A percentile compares a stretch with the other conserved stretches of the same genome.
Conservation (phyloP, 2,888 invertebrate species). For the Strigamia crassipes region DNA sequence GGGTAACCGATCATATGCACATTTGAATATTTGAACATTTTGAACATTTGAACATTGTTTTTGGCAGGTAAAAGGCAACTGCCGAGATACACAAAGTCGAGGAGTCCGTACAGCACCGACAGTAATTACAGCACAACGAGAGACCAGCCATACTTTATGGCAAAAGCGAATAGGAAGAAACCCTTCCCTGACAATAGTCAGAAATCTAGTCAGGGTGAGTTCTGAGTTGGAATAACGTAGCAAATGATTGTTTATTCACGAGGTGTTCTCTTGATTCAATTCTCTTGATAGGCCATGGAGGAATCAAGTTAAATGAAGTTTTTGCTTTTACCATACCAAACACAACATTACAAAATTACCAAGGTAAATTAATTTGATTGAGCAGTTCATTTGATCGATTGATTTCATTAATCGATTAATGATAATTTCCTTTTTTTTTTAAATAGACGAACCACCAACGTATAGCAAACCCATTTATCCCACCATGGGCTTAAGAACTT, state of each 20-base stretch:
- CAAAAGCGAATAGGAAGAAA: slow-evolving; percentile 48
- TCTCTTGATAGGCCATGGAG: slow-evolving; percentile 47
- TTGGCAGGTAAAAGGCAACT: neutral
- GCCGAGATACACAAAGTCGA: slow-evolving; percentile 51
- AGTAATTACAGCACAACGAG: slow-evolving; percentile 58
- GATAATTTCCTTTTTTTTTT: neutral
- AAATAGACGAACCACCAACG: slow-evolving; percentile 15
- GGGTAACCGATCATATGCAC: no score
- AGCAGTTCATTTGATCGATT: no score
- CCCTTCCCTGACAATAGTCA: slow-evolving; percentile 24
- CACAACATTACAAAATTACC: slow-evolving; percentile 1
- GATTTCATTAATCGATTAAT: neutral
- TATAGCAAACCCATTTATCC: slow-evolving; percentile 37
- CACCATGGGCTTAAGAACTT: neutral
- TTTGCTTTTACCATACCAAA: slow-evolving; percentile 36
- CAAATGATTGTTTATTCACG: no score
- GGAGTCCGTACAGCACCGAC: slow-evolving; percentile 60
- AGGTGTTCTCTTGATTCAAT: no score
- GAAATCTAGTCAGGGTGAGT: slow-evolving; percentile 13
- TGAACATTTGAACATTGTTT: no score
- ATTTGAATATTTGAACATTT: no score
- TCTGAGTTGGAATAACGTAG: no score
- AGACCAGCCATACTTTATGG: slow-evolving; percentile 48
- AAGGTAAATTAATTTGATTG: no score
- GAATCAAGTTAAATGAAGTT: slow-evolving; percentile 33